A percentile compares a stretch with the other conserved stretches of the same genome.
phyloP scores from a whole-genome alignment of 1,140 invertebrate genomes.

The Matsumurasca onukii region DNA sequence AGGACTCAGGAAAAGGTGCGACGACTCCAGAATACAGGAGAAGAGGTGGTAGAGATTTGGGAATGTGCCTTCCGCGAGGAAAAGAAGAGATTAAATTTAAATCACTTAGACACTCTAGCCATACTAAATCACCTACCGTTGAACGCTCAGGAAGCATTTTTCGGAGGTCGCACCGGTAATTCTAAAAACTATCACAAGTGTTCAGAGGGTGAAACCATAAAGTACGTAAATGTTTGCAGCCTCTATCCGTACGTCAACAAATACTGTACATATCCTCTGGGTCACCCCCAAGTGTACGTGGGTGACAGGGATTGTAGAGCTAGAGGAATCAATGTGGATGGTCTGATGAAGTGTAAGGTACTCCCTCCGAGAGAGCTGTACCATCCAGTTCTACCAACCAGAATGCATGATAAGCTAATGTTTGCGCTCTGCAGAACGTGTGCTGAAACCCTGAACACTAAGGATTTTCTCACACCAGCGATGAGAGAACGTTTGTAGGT shows the following conservation, averaged over 20 bases:
- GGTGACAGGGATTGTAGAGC: neutral
- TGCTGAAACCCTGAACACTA: constrained; percentile 28
- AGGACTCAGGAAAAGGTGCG: neutral
- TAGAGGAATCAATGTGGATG: constrained; percentile 28
- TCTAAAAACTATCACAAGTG: constrained; percentile 38
- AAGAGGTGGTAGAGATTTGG: constrained; percentile 1
- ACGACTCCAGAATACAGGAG: neutral
- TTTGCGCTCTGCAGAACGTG: constrained; percentile 45
- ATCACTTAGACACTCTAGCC: neutral
- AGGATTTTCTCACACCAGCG: constrained; percentile 41
- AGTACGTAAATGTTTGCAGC: constrained; percentile 43
- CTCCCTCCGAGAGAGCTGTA: constrained; percentile 44
- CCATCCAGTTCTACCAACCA: constrained; percentile 43
- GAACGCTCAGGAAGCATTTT: neutral
- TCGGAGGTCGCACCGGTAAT: constrained; percentile 14
- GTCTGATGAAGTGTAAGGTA: constrained; percentile 39
- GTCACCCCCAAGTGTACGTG: neutral
- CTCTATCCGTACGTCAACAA: neutral
- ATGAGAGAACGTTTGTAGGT: constrained; percentile 45
- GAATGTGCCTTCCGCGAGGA: neutral
- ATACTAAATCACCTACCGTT: neutral
- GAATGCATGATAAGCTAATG: constrained; percentile 42
- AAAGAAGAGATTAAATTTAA: neutral
- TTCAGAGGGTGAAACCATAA: constrained; percentile 43
- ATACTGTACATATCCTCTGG: neutral